Evolutionary conservation across 2,797 vertebrate genomes (phyloP).

Genomic region (Sebastes iracundus): DNA sequence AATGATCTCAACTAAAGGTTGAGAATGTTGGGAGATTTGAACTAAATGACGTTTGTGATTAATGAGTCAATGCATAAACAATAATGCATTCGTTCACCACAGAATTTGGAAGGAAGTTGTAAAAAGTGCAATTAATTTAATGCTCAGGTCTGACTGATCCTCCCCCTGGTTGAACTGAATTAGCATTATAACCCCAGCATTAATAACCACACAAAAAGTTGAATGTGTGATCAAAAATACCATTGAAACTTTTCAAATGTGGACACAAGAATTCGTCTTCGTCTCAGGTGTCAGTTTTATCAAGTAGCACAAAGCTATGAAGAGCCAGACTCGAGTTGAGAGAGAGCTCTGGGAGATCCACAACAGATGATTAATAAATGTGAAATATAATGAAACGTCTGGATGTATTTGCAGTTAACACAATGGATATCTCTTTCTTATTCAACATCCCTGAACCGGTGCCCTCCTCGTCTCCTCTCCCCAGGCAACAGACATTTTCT

Average conservation of each 20-base stretch:
- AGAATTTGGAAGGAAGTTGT: slow-evolving; percentile 20
- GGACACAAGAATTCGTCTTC: not conserved
- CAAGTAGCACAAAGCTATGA: not conserved
- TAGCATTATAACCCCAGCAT: not conserved
- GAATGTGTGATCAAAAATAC: slow-evolving; percentile 8
- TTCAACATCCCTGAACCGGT: slow-evolving; percentile 40
- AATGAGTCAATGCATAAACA: slow-evolving; percentile 56
- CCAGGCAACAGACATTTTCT: slow-evolving; percentile 34
- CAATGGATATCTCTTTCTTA: slow-evolving; percentile 41
- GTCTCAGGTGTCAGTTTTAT: not conserved
- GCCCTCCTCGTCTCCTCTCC: slow-evolving; percentile 41
- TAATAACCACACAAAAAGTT: not conserved
- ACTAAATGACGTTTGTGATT: slow-evolving; percentile 59
- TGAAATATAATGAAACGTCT: slow-evolving; percentile 48
- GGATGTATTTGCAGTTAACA: slow-evolving; percentile 34
- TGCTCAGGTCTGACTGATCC: slow-evolving; percentile 21
- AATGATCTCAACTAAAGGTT: slow-evolving; percentile 69
- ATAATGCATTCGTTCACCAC: slow-evolving; percentile 55
- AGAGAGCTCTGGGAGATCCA: slow-evolving; percentile 7
- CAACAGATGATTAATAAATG: slow-evolving; percentile 39
- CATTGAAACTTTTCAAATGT: not conserved
- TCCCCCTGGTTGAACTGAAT: slow-evolving; percentile 3
- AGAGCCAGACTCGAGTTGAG: not conserved
- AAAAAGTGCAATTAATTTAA: slow-evolving; percentile 21
- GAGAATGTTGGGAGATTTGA: slow-evolving; percentile 62